Conservation (phyloP, 2,113 vertebrate genomes). For the Muntiacus muntjak region DNA sequence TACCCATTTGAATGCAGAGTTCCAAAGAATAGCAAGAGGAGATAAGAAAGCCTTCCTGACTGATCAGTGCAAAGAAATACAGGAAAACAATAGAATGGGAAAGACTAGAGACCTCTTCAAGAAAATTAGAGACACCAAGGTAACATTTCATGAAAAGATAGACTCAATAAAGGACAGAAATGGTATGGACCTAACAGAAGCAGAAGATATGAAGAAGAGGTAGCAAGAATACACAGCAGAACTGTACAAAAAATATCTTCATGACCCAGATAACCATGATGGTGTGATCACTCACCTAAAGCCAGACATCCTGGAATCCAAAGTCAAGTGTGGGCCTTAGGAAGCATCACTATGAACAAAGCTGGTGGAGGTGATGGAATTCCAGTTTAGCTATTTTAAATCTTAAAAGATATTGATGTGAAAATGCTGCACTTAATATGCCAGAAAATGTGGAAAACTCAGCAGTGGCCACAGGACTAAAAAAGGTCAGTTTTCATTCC, state of each 20-base stretch:
- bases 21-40: background rate
- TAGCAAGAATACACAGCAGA: background rate
- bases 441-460: background rate
- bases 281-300: background rate
- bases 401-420: background rate
- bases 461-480: background rate
- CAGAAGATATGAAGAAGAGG: background rate
- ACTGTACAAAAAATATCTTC: background rate
- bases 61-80: background rate
- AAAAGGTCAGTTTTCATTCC: background rate
- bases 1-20: background rate
- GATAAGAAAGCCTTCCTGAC: background rate
- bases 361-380: background rate
- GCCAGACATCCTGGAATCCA: background rate
- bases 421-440: background rate
- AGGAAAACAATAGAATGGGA: background rate
- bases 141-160: background rate
- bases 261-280: background rate
- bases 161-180: background rate
- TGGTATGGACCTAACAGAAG: background rate
- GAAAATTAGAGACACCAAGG: background rate
- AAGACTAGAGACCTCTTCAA: background rate
- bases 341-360: background rate
- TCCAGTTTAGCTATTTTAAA: background rate
- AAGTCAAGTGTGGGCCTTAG: background rate